These are phyloP conservation scores for Pelecanus crispus DNA, from an alignment of 2,113 vertebrate genomes.

Conservation along the genomic window DNA sequence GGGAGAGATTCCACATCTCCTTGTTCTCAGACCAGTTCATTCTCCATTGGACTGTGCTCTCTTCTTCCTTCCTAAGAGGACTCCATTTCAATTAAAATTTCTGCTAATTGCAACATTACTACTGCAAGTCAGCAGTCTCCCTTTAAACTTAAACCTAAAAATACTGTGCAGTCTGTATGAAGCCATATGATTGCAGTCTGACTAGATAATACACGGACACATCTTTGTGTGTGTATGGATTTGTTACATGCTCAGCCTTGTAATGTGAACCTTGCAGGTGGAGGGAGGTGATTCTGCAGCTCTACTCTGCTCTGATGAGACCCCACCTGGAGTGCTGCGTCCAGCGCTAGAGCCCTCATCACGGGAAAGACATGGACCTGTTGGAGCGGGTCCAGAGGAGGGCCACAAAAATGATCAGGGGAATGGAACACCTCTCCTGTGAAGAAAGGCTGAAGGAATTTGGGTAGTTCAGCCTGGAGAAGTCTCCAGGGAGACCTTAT, in stretches of 20 bases:
- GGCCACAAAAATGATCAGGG: background rate
- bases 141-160: background rate
- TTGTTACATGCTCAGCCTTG: background rate
- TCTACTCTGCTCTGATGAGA: background rate
- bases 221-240: background rate
- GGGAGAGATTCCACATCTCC: background rate
- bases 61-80: background rate
- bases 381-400: background rate
- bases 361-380: background rate
- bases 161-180: background rate
- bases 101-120: background rate
- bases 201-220: background rate
- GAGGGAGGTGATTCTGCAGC: background rate
- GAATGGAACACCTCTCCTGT: background rate
- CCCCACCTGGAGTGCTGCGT: fast-evolving
- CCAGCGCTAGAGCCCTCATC: background rate
- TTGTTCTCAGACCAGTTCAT: background rate
- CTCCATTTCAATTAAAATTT: background rate
- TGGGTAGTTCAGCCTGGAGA: background rate
- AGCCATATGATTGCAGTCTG: background rate
- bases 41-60: background rate
- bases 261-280: background rate
- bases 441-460: background rate
- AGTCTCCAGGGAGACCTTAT: fast-evolving
- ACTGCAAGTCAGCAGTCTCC: background rate